Conservation (phyloP, 2,888 invertebrate genomes). For the Amiota mariae region DNA sequence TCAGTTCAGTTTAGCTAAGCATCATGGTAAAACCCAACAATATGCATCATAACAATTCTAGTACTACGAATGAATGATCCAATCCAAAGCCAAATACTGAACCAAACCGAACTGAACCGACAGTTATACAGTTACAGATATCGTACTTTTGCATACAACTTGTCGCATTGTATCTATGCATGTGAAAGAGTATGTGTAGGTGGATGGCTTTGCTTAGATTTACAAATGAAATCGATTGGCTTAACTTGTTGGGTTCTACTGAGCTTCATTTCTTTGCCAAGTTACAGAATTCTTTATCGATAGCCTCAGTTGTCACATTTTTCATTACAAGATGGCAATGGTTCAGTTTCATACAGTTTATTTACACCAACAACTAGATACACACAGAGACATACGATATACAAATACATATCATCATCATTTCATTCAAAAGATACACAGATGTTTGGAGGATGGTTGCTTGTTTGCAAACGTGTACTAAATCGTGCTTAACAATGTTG, state of each 20-base stretch:
- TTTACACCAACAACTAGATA: neutral
- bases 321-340: conserved; percentile 6
- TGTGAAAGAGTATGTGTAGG: neutral
- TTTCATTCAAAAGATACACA: neutral
- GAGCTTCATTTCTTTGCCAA: neutral
- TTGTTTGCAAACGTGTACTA: neutral
- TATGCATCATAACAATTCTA: too few relatives aligned
- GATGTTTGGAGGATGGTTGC: neutral
- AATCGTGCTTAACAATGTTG: conserved; percentile 22
- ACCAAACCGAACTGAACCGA: neutral
- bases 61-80: too few relatives aligned
- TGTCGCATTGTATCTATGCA: neutral
- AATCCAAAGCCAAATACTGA: neutral
- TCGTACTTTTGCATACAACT: too few relatives aligned
- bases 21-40: too few relatives aligned
- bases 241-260: neutral
- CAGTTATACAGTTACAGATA: neutral
- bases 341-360: too few relatives aligned
- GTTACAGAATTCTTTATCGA: neutral
- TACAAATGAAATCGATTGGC: conserved; percentile 24
- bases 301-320: conserved; percentile 8
- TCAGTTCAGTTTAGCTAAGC: too few relatives aligned
- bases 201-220: conserved; percentile 8
- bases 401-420: neutral
- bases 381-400: neutral